Evolutionary conservation across 2,797 vertebrate genomes (phyloP), one percentile per base, ranked within the genome.

Genomic region (Poliocrania exsul): DNA sequence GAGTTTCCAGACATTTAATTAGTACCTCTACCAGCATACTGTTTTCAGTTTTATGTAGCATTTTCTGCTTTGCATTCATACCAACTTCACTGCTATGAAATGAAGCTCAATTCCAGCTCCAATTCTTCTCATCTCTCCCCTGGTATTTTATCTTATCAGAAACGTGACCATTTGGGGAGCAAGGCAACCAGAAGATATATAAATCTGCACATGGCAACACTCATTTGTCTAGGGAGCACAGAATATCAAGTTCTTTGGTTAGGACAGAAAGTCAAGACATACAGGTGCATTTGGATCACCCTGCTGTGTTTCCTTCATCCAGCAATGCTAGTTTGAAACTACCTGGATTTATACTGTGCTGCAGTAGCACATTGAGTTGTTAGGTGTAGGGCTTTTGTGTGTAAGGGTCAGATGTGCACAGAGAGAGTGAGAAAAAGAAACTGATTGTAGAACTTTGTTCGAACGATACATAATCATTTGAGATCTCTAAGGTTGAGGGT

Each of bases 1-100:
- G 57, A 10, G 31, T 86, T 94, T 81, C 50, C 35, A 82, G 64
- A 29, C 7, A 2, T 80, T 77, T 94, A 71, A 82, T 87, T 70
- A 81, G 44, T 53, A 51, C 38, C 31, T 77, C 61, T 67, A 77
- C 33, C 60, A 77, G 33, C 24, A 33, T 67, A 25, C 4, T 50
- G 40, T 73, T 72, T 74, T 83, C 42, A 64, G 26, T 24, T 70
- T n/a, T 64, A 42, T n/a, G 26, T n/a, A 13, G 35, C 6, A 1
- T 51, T 35, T 33, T 79, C 46, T 75, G 56, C 33, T 80, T 18
- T 87, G 53, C 53, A 46, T 17, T 74, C 0, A 0, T 40, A 75
- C 37, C 3, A 16, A 40, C 33, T 83, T 53, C 29, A 16, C 2
- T 60, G 29, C 53, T n/a, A 19, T 42, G 44, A 84, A 28, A 19